Evolutionary conservation across 2,888 invertebrate genomes (phyloP), one percentile per base, ranked within the genome.

Genomic region (Tetramorium bicarinatum): DNA sequence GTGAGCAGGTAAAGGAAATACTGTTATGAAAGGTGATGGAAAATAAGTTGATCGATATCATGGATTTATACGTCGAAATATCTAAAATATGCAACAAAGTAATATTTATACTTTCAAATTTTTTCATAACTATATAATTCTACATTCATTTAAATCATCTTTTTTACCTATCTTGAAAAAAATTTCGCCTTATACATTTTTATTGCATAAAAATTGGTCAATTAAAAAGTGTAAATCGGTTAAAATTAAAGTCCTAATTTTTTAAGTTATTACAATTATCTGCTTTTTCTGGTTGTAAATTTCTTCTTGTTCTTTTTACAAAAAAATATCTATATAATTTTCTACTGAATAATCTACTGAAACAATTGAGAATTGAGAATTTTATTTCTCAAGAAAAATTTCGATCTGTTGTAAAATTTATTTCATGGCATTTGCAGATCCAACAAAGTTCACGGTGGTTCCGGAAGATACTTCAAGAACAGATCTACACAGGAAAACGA

Each of bases 401-500:
- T 0, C 4, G 11, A 61, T 25, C 44, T 66, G 15, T 3, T 41
- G 15, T 64, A n/a, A 75, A 76, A 75, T 29, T n/a, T 29, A 41
- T 74, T 52, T 34, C 8, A 62, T 52, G 67, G 13, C 3, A 29
- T 56, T 74, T n/a, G 8, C 49, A 93, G 93, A 81, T 89, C 92
- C 2, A 89, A 85, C 21, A 92, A 92, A 71, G 72, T 88, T 59
- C 92, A 91, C 61, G 90, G 91, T 61, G 91, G 91, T 44, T 92
- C 92, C 3, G 92, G 90, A 2, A 91, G 92, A 11, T 93, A 92
- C 44, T 93, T 92, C 76, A 94, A 94, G 59, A 93, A 92, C 66
- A 87, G 90, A 84, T n/a, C 84, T 0, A 72, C 67, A 2, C 82
- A 87, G 9, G 94, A 93, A 18, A 94, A 92, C 29, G 91, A 92